Evolutionary conservation across 2,888 invertebrate genomes (phyloP).

Genomic region (Andricus quercusramuli): DNA sequence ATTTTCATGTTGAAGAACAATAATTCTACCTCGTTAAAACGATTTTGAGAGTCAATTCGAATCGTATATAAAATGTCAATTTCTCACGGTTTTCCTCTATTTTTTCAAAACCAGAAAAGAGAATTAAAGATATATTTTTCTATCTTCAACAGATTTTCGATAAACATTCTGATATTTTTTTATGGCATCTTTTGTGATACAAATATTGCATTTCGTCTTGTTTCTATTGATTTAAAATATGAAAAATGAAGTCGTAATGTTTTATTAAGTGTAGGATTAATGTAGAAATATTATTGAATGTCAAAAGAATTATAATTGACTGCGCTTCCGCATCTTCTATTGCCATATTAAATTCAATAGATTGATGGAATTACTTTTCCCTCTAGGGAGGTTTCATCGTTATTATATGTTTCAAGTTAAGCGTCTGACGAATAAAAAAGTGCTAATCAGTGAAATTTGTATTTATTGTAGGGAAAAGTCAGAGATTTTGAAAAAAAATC

Average conservation of each 20-base stretch:
- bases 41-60: neutral
- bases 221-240: neutral
- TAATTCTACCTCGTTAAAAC: conserved; percentile 27
- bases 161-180: neutral
- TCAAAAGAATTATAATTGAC: neutral
- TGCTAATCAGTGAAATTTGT: neutral
- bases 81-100: neutral
- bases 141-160: conserved; percentile 6
- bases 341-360: neutral
- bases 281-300: neutral
- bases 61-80: conserved; percentile 23
- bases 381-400: neutral
- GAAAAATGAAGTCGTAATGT: neutral
- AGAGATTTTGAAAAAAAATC: no score
- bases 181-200: neutral
- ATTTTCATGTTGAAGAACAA: neutral
- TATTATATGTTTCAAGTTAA: neutral
- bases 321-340: conserved; percentile 12
- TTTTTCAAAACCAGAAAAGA: neutral
- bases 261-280: neutral
- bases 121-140: conserved; percentile 36
- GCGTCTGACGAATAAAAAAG: neutral
- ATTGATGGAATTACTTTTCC: neutral
- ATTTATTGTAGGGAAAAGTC: no score
- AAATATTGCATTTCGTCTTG: neutral